Conservation (phyloP, 2,888 invertebrate genomes). For the Nemurella pictetii region DNA sequence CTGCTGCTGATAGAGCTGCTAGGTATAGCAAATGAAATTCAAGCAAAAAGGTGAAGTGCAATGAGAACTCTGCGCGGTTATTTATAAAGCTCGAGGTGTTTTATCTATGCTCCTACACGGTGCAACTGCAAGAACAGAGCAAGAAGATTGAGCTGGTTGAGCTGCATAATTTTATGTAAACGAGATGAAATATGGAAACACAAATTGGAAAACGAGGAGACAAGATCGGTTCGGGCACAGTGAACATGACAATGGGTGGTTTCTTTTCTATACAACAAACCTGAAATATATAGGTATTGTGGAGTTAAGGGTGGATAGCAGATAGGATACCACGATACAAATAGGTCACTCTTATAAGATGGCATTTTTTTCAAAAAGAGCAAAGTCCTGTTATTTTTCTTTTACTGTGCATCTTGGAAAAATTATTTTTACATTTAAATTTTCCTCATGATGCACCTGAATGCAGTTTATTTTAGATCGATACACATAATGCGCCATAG, state of each 20-base stretch:
- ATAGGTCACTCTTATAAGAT: not conserved
- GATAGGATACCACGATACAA: not conserved
- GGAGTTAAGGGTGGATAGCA: not conserved
- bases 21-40: not conserved
- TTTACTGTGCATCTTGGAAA: too few species aligned
- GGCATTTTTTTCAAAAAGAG: not conserved
- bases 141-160: not conserved
- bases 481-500: too few species aligned
- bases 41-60: not conserved
- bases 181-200: slow-evolving; percentile 31
- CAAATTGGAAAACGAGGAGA: slow-evolving; percentile 21
- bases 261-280: not conserved
- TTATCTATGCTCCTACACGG: not conserved
- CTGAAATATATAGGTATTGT: not conserved
- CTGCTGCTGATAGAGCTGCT: not conserved
- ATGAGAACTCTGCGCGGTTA: not conserved
- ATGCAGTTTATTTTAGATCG: not conserved
- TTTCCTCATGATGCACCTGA: not conserved
- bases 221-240: not conserved
- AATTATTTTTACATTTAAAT: not conserved
- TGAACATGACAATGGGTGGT: not conserved
- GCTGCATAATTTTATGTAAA: slow-evolving; percentile 11
- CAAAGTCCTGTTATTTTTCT: too few species aligned
- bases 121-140: too few species aligned
- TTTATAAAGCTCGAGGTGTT: not conserved